Percentiles rank a stretch among this genome's conserved stretches.
Conservation (phyloP, 2,797 vertebrate genomes). For the Pseudomugil tenellus region DNA sequence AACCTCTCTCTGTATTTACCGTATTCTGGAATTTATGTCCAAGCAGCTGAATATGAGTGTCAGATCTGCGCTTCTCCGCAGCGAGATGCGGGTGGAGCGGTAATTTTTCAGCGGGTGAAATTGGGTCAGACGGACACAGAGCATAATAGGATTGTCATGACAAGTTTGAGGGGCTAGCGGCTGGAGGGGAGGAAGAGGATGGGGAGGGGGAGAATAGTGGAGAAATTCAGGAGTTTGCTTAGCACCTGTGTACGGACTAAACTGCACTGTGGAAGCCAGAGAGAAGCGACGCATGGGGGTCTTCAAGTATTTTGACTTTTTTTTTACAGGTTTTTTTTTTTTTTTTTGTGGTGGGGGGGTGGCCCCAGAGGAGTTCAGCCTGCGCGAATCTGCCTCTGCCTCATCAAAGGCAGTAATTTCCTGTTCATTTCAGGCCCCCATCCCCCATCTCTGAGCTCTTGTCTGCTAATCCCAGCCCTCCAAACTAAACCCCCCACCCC, state of each 20-base stretch:
- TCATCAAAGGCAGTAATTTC: conserved; percentile 96
- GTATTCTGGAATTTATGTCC: conserved; percentile 42
- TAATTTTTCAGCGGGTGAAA: conserved; percentile 40
- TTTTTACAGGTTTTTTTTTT: conserved; percentile 42
- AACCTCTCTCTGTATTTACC: conserved; percentile 9
- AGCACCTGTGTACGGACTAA: conserved; percentile 66
- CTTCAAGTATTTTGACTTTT: conserved; percentile 68
- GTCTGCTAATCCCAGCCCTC: conserved; percentile 87
- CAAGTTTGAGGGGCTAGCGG: conserved; percentile 50
- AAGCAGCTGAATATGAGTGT: conserved; percentile 31
- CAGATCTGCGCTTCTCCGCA: conserved; percentile 6
- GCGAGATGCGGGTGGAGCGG: conserved; percentile 27
- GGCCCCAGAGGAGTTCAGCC: conserved; percentile 75
- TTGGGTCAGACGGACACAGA: conserved; percentile 42
- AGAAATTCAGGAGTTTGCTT: conserved; percentile 44
- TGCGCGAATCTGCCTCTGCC: conserved; percentile 85
- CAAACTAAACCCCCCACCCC: conserved; percentile 57
- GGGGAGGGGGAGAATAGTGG: not conserved
- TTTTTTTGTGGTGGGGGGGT: conserved; percentile 18
- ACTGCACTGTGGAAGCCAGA: conserved; percentile 51
- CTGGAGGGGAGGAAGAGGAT: conserved; percentile 36
- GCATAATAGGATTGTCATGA: conserved; percentile 72
- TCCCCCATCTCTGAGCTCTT: conserved; percentile 85
- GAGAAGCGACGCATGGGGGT: conserved; percentile 61
- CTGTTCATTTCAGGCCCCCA: conserved; percentile 88